A percentile compares a stretch with the other conserved stretches of the same genome.
Conservation (phyloP, 2,113 vertebrate species). For the Rhinolophus ferrumequinum region DNA sequence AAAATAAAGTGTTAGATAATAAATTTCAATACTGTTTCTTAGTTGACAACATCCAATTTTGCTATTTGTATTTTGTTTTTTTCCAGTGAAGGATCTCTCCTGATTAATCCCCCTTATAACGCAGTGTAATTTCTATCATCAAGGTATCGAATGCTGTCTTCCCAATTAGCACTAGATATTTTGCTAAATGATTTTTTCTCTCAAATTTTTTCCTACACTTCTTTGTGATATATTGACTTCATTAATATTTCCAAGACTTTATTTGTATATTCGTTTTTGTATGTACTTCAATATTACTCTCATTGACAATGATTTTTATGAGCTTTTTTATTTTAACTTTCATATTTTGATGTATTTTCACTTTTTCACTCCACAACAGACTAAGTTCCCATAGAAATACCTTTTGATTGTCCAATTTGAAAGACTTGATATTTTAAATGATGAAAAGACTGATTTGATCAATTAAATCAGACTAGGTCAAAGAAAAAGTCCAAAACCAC, state of each 20-base stretch:
- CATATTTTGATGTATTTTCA: neutral
- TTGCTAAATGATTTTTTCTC: neutral
- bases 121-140: neutral
- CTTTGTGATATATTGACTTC: neutral
- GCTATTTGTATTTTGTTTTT: neutral
- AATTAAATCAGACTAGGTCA: neutral
- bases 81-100: neutral
- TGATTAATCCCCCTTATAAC: neutral
- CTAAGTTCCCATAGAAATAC: neutral
- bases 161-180: neutral
- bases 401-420: neutral
- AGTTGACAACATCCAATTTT: neutral
- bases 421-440: neutral
- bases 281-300: neutral
- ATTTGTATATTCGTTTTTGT: neutral
- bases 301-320: neutral
- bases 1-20: neutral
- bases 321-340: neutral
- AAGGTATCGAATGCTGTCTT: neutral
- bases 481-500: neutral
- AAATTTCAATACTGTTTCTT: neutral
- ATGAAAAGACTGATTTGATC: neutral
- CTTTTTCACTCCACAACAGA: neutral
- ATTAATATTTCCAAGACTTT: neutral
- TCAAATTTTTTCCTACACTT: neutral